Evolutionary conservation across 1,140 invertebrate species (phyloP).

Genomic region (Nomia melanderi): DNA sequence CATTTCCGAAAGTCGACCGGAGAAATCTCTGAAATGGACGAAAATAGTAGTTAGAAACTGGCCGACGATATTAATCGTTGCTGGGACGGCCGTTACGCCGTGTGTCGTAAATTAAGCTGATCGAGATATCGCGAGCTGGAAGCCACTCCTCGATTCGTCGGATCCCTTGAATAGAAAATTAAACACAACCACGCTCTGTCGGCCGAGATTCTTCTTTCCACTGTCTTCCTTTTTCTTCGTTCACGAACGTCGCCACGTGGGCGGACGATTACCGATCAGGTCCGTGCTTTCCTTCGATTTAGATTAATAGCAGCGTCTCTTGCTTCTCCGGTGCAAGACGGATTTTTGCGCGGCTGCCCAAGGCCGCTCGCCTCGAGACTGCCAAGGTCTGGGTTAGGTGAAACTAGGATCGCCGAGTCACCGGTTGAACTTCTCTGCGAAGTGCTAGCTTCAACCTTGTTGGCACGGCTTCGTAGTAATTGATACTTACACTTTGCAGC

Average conservation of each 20-base stretch:
- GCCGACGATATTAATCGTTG: slow-evolving; percentile 38
- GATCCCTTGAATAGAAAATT: not conserved
- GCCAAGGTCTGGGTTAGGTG: not conserved
- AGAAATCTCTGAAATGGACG: slow-evolving; percentile 31
- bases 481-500: too few relatives aligned
- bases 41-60: slow-evolving; percentile 5
- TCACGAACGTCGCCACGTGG: not conserved
- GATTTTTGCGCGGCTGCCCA: not conserved
- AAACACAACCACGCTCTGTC: not conserved
- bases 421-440: not conserved
- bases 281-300: not conserved
- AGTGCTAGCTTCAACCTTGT: too few relatives aligned
- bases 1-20: slow-evolving; percentile 18
- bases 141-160: slow-evolving; percentile 29
- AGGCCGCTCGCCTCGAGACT: not conserved
- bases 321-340: not conserved
- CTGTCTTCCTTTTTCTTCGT: not conserved
- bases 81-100: not conserved
- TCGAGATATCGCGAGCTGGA: slow-evolving; percentile 36
- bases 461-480: too few relatives aligned
- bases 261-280: not conserved
- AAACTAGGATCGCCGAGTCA: not conserved
- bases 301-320: not conserved
- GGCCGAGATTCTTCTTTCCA: not conserved
- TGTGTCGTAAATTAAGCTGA: slow-evolving; percentile 51